Conservation (phyloP, 92 coral and sea anemone species). For the Porites rus region DNA sequence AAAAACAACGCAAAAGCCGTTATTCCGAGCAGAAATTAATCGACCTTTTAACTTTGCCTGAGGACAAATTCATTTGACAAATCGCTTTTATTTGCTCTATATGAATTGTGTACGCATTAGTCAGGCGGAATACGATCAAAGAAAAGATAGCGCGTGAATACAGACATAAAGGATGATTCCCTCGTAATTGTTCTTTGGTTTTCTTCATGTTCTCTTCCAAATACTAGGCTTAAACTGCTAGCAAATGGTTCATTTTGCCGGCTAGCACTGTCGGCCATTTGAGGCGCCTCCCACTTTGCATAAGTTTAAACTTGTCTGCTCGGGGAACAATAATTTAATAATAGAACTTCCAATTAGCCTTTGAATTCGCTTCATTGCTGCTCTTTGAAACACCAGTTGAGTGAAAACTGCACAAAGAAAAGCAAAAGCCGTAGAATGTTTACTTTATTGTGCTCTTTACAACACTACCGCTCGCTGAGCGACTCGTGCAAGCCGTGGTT, state of each 20-base stretch:
- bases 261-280: slow-evolving; percentile 5
- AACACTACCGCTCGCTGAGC: slow-evolving; percentile 22
- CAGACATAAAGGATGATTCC: too few species aligned
- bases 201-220: not conserved
- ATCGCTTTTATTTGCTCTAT: slow-evolving; percentile 11
- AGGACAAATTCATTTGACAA: slow-evolving; percentile 27
- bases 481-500: slow-evolving; percentile 28
- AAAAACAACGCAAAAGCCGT: slow-evolving; percentile 2
- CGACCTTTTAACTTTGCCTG: slow-evolving; percentile 4
- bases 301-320: slow-evolving; percentile 77
- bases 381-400: slow-evolving; percentile 4
- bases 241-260: slow-evolving; percentile 3
- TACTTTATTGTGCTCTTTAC: not conserved
- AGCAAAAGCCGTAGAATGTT: slow-evolving; percentile 26
- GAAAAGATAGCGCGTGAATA: not conserved
- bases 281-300: slow-evolving; percentile 48
- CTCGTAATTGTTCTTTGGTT: not conserved
- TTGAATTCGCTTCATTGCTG: slow-evolving; percentile 44
- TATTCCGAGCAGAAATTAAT: slow-evolving; percentile 20
- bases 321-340: slow-evolving; percentile 37
- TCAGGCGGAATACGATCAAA: not conserved
- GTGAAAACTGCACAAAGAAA: slow-evolving; percentile 37
- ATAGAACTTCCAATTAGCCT: slow-evolving; percentile 28
- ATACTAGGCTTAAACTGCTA: not conserved
- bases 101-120: not conserved